Conservation (phyloP, 2,113 vertebrate genomes). For the Todiramphus chloris region DNA sequence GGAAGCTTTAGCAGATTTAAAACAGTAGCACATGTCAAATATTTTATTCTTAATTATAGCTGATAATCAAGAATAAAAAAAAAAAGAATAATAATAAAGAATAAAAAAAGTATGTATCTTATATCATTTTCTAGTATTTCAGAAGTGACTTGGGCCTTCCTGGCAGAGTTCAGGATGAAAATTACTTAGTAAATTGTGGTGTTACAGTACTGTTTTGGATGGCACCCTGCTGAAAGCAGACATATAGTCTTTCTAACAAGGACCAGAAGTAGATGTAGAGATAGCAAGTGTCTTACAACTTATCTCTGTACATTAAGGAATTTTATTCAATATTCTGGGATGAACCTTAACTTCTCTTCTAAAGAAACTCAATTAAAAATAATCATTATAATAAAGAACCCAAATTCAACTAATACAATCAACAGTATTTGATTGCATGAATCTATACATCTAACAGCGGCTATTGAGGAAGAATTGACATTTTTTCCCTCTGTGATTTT, state of each 20-base stretch:
- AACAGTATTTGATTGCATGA: neutral
- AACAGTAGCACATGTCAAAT: neutral
- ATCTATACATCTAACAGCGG: neutral
- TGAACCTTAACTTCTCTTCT: neutral
- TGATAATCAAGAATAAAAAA: too few relatives aligned
- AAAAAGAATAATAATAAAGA: too few relatives aligned
- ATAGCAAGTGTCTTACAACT: neutral
- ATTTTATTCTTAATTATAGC: neutral
- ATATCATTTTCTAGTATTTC: neutral
- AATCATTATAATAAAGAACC: neutral
- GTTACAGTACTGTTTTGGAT: neutral
- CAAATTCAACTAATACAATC: neutral
- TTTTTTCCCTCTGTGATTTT: neutral
- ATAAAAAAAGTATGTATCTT: too few relatives aligned
- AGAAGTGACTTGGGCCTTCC: neutral
- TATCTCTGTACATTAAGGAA: neutral
- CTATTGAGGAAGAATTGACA: neutral
- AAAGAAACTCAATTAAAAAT: neutral
- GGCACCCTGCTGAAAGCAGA: neutral
- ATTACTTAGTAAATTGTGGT: neutral
- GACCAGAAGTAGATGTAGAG: neutral
- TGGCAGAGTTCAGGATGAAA: neutral
- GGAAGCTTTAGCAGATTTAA: neutral
- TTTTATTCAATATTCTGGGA: neutral
- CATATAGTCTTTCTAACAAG: neutral